phyloP scores from a whole-genome alignment of 2,113 vertebrate genomes.

The Chroicocephalus ridibundus region DNA sequence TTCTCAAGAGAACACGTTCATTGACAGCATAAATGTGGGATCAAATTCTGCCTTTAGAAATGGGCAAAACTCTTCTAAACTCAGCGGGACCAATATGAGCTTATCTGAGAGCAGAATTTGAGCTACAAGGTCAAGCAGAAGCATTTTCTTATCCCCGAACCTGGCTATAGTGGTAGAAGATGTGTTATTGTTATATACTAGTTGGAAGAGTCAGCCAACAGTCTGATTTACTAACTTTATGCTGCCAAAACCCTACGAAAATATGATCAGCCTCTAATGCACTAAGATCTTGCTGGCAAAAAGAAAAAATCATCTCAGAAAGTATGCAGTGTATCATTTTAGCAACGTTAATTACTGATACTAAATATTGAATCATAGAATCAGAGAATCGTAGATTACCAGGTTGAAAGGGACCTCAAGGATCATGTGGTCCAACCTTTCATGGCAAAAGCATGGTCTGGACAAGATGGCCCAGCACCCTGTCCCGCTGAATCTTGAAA shows the following conservation, averaged over 20 bases:
- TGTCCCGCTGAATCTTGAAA: not conserved
- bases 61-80: not conserved
- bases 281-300: not conserved
- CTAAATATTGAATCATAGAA: not conserved
- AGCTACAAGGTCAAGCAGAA: not conserved
- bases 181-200: accelerated
- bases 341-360: not conserved
- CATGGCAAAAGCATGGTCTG: not conserved
- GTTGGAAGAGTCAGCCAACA: not conserved
- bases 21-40: not conserved
- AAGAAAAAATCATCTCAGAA: not conserved
- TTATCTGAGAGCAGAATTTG: slow-evolving; percentile 10
- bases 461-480: not conserved
- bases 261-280: not conserved
- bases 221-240: not conserved
- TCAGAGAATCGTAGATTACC: not conserved
- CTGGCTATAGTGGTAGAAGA: not conserved
- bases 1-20: not conserved
- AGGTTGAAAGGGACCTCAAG: not conserved
- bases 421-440: not conserved
- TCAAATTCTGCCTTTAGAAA: slow-evolving; percentile 3
- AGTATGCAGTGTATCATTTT: not conserved
- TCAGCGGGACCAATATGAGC: not conserved
- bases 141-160: not conserved
- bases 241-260: not conserved